A percentile compares a stretch with the other conserved stretches of the same genome.
phyloP scores from a whole-genome alignment of 2,113 vertebrate genomes.

The Strix aluco region DNA sequence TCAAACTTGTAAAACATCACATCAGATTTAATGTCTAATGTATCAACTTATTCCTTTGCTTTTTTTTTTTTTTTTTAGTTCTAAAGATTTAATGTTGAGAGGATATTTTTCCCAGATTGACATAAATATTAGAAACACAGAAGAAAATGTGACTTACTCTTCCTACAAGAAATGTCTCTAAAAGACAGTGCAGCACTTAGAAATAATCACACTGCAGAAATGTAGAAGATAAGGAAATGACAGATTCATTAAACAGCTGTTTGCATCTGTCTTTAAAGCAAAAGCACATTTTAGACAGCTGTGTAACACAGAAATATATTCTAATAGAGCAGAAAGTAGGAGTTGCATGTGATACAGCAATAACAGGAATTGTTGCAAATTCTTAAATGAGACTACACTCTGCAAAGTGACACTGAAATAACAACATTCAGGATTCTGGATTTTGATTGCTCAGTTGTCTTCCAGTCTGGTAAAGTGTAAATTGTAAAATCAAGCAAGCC shows the following conservation, averaged over 20 bases:
- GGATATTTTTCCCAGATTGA: slow-evolving; percentile 46
- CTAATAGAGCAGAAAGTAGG: slow-evolving; percentile 2
- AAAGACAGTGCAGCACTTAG: slow-evolving; percentile 16
- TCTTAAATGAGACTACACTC: background rate
- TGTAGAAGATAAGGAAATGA: slow-evolving; percentile 20
- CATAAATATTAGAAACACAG: slow-evolving; percentile 60
- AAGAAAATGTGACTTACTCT: slow-evolving; percentile 43
- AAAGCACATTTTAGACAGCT: slow-evolving; percentile 43
- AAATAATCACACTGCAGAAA: slow-evolving; percentile 43
- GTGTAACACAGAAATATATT: background rate
- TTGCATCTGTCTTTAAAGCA: slow-evolving; percentile 50
- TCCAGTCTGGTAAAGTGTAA: background rate
- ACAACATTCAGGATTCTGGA: background rate
- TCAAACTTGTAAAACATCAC: slow-evolving; percentile 64
- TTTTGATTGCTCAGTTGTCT: background rate
- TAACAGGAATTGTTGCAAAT: slow-evolving; percentile 3
- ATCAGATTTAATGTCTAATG: slow-evolving; percentile 58
- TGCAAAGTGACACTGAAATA: background rate
- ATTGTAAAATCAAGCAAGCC: background rate
- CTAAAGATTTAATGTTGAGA: slow-evolving; percentile 54
- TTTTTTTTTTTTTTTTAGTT: slow-evolving; percentile 3
- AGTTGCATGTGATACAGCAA: background rate
- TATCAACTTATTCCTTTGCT: slow-evolving; percentile 14
- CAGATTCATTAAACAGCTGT: slow-evolving; percentile 64
- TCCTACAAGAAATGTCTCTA: slow-evolving; percentile 8